These are phyloP conservation scores for Ramphastos sulfuratus DNA, from an alignment of 2,113 vertebrate genomes.

Conservation along the genomic window DNA sequence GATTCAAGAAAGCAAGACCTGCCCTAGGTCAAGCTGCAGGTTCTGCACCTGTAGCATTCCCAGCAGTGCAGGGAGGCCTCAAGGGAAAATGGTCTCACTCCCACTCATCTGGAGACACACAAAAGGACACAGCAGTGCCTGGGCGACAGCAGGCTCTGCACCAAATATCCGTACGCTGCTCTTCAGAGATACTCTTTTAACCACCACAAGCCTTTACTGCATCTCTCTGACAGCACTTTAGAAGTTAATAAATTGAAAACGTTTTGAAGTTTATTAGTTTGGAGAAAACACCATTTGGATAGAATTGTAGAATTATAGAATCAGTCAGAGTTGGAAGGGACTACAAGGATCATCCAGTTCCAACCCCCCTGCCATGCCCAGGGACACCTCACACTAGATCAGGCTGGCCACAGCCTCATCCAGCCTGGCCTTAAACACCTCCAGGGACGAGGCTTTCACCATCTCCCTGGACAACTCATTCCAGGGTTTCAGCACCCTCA, in stretches of 20 bases:
- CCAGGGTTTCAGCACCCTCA: too few species aligned
- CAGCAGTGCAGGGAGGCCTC: neutral
- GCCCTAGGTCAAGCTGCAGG: neutral
- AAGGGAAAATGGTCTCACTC: neutral
- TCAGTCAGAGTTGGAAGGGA: too few species aligned
- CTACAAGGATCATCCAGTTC: too few species aligned
- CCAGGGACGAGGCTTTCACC: too few species aligned
- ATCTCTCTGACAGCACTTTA: fast-evolving
- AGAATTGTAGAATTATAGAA: too few species aligned
- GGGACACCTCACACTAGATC: too few species aligned
- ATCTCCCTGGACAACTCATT: too few species aligned
- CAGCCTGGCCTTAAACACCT: too few species aligned
- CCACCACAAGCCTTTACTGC: neutral
- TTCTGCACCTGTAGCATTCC: neutral
- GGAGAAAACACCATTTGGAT: neutral
- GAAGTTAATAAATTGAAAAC: too few species aligned
- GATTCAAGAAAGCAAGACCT: neutral
- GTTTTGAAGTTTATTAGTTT: fast-evolving
- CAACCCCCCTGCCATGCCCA: too few species aligned
- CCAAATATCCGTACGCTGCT: fast-evolving
- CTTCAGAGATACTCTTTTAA: neutral
- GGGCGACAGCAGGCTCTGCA: neutral
- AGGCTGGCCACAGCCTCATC: too few species aligned
- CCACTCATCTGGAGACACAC: fast-evolving
- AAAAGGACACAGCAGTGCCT: neutral